These are phyloP conservation scores for Lepidochitona cinerea DNA, from an alignment of 2,888 invertebrate genomes.

Conservation along the genomic window DNA sequence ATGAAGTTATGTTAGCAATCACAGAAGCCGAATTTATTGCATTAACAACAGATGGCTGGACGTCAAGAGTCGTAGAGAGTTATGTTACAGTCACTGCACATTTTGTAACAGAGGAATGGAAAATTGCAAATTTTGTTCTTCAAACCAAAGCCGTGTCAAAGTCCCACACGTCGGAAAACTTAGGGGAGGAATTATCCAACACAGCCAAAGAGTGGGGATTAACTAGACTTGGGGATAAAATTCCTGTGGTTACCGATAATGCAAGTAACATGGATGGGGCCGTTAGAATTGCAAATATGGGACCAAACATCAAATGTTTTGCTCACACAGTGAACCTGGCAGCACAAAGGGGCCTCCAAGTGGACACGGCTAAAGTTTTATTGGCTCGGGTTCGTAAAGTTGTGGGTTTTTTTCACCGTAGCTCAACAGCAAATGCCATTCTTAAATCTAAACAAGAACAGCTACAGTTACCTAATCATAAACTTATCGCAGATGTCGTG, in stretches of 20 bases:
- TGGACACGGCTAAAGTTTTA: conserved; percentile 9
- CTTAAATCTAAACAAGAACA: conserved; percentile 13
- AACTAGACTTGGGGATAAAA: conserved; percentile 5
- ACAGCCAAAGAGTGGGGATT: conserved; percentile 20
- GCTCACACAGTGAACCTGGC: conserved; percentile 26
- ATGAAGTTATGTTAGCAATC: not conserved
- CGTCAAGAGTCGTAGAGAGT: conserved; percentile 5
- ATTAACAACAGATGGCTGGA: conserved; percentile 20
- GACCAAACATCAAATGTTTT: conserved; percentile 23
- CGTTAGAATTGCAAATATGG: conserved; percentile 11
- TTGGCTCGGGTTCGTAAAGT: conserved; percentile 17
- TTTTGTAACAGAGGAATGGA: conserved; percentile 5
- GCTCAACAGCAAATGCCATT: conserved; percentile 12
- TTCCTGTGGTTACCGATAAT: conserved; percentile 22
- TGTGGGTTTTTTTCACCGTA: conserved; percentile 21
- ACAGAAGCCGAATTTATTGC: not conserved
- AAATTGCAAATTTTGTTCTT: not conserved
- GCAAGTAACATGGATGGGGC: conserved; percentile 25
- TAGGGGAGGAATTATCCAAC: conserved; percentile 8
- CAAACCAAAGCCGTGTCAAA: conserved; percentile 1
- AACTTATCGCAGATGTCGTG: conserved; percentile 24
- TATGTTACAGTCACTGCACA: conserved; percentile 15
- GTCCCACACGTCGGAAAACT: conserved; percentile 16
- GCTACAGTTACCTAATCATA: conserved; percentile 19
- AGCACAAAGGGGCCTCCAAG: conserved; percentile 10